Evolutionary conservation across 2,113 vertebrate species (phyloP).

Genomic region (Lichenostomus cassidix): DNA sequence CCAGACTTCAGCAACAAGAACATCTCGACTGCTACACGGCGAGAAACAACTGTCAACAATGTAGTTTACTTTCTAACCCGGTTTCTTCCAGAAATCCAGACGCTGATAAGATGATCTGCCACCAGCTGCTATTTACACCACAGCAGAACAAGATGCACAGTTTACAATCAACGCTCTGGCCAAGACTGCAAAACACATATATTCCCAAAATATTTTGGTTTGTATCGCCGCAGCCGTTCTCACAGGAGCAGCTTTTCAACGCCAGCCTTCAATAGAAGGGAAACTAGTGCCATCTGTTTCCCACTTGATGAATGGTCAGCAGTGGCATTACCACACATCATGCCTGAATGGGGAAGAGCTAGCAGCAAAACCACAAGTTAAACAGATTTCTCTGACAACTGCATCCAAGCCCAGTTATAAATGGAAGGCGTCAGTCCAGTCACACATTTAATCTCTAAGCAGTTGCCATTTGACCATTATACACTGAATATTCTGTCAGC

Average conservation of each 20-base stretch:
- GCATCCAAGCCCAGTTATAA: constrained; percentile 15
- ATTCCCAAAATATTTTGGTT: constrained; percentile 42
- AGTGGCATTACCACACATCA: constrained; percentile 9
- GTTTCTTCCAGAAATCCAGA: not conserved
- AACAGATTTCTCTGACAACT: constrained; percentile 51
- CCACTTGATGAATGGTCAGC: constrained; percentile 62
- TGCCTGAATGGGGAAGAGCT: constrained; percentile 9
- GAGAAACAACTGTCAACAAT: not conserved
- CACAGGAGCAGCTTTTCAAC: constrained; percentile 16
- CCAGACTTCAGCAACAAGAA: not conserved
- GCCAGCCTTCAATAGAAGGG: constrained; percentile 22
- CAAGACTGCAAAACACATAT: not conserved
- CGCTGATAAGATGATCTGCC: not conserved
- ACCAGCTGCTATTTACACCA: not conserved
- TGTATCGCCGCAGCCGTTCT: constrained; percentile 5
- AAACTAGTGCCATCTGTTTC: constrained; percentile 65
- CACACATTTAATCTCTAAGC: constrained; percentile 34
- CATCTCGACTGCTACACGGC: not conserved
- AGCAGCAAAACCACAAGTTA: constrained; percentile 41
- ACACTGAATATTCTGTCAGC: constrained; percentile 19
- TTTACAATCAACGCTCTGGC: not conserved
- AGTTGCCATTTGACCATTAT: constrained; percentile 42
- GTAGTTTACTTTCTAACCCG: not conserved
- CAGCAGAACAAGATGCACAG: not conserved
- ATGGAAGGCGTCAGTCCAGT: constrained; percentile 9